Evolutionary conservation across 1,140 invertebrate species (phyloP).

Genomic region (Thaumatotibia leucotreta): DNA sequence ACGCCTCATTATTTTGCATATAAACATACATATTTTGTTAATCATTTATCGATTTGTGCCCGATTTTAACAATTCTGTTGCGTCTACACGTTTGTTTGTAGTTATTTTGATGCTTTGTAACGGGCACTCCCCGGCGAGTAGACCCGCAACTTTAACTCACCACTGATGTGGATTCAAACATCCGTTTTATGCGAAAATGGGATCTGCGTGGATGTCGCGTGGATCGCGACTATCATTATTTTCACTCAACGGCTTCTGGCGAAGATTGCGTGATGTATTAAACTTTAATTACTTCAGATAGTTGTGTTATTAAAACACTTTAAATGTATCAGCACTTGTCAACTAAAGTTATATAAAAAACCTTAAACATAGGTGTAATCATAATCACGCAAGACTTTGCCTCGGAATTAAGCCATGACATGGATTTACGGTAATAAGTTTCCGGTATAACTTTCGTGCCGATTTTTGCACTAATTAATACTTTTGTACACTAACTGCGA

Average conservation of each 20-base stretch:
- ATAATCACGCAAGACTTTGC: not conserved
- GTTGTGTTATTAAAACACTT: not conserved
- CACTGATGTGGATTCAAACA: not conserved
- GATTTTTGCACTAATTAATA: constrained; percentile 25
- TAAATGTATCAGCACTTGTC: not conserved
- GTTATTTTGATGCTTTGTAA: constrained; percentile 59
- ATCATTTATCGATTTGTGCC: constrained; percentile 52
- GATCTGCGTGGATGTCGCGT: not conserved
- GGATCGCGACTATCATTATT: not conserved
- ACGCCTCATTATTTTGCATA: constrained; percentile 35
- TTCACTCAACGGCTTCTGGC: not conserved
- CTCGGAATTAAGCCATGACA: not conserved
- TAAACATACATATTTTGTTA: constrained; percentile 67
- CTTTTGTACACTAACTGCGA: not conserved
- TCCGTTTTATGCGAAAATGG: not conserved
- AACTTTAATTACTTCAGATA: no score
- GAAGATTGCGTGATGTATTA: not conserved
- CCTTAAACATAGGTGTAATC: no score
- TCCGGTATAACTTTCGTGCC: constrained; percentile 15
- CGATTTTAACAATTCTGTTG: constrained; percentile 42
- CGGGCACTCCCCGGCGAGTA: no score
- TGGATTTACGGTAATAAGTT: not conserved
- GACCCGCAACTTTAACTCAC: no score
- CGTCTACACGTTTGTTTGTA: constrained; percentile 43
- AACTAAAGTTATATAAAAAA: not conserved